Evolutionary conservation across 2,113 vertebrate species (phyloP).

Genomic region (Haliaeetus leucogaster): DNA sequence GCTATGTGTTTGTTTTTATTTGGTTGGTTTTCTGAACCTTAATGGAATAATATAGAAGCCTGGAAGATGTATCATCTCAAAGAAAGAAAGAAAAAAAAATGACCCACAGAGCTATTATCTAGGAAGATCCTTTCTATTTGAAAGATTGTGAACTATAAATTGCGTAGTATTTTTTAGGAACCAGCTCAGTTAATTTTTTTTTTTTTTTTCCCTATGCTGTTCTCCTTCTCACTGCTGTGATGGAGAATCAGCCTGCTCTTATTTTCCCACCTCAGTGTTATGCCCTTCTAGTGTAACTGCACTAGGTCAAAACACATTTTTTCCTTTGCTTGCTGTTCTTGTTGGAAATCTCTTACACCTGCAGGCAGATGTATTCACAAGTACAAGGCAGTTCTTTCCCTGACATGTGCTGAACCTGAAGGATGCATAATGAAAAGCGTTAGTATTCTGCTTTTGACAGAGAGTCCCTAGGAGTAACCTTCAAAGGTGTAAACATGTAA

Average conservation of each 20-base stretch:
- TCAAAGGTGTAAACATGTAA: not conserved
- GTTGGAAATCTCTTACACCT: not conserved
- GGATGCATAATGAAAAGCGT: not conserved
- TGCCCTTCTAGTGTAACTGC: not conserved
- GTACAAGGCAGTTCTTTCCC: not conserved
- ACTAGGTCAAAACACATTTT: not conserved
- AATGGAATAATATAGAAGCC: not conserved
- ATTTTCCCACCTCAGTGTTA: not conserved
- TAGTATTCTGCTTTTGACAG: not conserved
- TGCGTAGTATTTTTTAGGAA: not conserved
- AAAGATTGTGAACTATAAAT: not conserved
- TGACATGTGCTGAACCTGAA: not conserved
- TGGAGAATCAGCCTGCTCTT: accelerated
- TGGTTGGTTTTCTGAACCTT: not conserved
- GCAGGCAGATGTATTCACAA: not conserved
- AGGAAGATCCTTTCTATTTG: not conserved
- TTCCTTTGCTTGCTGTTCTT: not conserved
- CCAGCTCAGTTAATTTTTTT: not conserved
- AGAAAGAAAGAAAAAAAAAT: not conserved
- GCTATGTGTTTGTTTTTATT: not conserved
- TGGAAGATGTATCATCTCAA: not conserved
- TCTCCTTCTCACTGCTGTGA: not conserved
- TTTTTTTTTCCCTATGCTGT: accelerated
- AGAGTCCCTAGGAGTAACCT: not conserved
- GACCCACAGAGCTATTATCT: not conserved